A percentile compares a stretch with the other conserved stretches of the same genome.
These are phyloP conservation scores for Chiridota heheva DNA, from an alignment of 35 echinoderm and acorn worm genomes.

Conservation along the genomic window DNA sequence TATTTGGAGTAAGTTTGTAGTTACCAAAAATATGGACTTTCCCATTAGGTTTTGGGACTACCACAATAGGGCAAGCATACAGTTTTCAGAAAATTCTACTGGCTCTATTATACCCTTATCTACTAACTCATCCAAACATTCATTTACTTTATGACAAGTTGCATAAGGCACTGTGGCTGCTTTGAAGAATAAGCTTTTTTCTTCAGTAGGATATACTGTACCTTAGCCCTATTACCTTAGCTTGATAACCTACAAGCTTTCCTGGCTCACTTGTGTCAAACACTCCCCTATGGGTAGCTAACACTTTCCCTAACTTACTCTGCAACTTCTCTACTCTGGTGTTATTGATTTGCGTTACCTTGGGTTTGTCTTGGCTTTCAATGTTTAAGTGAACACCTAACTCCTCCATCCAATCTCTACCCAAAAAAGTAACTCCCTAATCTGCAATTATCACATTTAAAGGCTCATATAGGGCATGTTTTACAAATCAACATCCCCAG, in stretches of 20 bases:
- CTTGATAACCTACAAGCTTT: slow-evolving; percentile 6
- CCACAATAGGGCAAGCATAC: slow-evolving; percentile 33
- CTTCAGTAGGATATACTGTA: not conserved
- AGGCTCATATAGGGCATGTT: not conserved
- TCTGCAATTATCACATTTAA: not conserved
- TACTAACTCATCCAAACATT: slow-evolving; percentile 2
- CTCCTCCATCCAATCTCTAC: not conserved
- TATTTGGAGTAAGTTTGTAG: slow-evolving; percentile 63
- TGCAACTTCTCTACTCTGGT: not conserved
- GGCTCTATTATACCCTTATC: slow-evolving; percentile 43
- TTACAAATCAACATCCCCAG: slow-evolving; percentile 23
- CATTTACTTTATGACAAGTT: slow-evolving; percentile 12
- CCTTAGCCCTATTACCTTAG: no score
- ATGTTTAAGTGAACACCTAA: not conserved
- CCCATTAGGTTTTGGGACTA: slow-evolving; percentile 19
- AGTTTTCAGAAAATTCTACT: slow-evolving; percentile 27
- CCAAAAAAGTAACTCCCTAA: not conserved
- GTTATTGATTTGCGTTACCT: not conserved
- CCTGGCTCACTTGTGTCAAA: not conserved
- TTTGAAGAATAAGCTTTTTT: slow-evolving; percentile 7
- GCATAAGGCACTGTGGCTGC: slow-evolving; percentile 45
- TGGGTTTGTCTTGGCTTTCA: not conserved
- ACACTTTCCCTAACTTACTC: not conserved
- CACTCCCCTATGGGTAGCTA: not conserved
- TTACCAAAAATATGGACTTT: slow-evolving; percentile 48